Conservation (phyloP, 2,797 vertebrate species). For the Oophaga sylvatica region DNA sequence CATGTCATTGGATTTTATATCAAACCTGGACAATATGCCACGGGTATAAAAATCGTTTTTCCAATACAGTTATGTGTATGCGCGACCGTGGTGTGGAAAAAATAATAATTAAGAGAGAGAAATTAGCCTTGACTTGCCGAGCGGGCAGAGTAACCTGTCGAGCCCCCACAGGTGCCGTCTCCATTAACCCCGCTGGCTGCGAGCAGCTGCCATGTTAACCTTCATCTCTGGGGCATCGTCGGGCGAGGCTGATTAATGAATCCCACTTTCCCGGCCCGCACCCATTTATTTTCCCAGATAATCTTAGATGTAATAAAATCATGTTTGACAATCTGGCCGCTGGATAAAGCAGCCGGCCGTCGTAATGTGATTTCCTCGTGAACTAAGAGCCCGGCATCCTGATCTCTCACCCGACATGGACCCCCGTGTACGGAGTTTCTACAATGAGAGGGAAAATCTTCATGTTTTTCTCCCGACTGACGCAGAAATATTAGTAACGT, state of each 20-base stretch:
- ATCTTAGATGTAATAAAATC: slow-evolving; percentile 47
- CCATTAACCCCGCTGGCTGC: slow-evolving; percentile 27
- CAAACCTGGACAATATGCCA: slow-evolving; percentile 98
- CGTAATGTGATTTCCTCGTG: slow-evolving; percentile 22
- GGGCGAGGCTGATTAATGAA: slow-evolving; percentile 38
- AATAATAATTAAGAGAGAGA: slow-evolving; percentile 77
- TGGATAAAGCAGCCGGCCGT: slow-evolving; percentile 26
- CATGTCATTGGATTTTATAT: slow-evolving; percentile 99
- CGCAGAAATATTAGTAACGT: not conserved
- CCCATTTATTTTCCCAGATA: slow-evolving; percentile 34
- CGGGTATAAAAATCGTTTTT: slow-evolving; percentile 98
- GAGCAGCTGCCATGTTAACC: slow-evolving; percentile 31
- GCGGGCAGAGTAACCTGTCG: slow-evolving; percentile 46
- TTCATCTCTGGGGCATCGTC: slow-evolving; percentile 9
- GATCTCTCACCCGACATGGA: slow-evolving; percentile 1
- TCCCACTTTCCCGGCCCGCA: not conserved
- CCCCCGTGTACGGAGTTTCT: not conserved
- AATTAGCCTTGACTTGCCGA: slow-evolving; percentile 63
- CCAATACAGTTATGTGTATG: slow-evolving; percentile 85
- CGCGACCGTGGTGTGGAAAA: slow-evolving; percentile 75
- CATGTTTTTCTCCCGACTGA: not conserved
- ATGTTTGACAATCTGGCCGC: slow-evolving; percentile 22
- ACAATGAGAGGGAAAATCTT: not conserved
- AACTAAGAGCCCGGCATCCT: not conserved
- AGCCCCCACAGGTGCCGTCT: slow-evolving; percentile 40